These are phyloP conservation scores for Lithophane socia DNA, from an alignment of 2,888 invertebrate genomes.

Conservation along the genomic window DNA sequence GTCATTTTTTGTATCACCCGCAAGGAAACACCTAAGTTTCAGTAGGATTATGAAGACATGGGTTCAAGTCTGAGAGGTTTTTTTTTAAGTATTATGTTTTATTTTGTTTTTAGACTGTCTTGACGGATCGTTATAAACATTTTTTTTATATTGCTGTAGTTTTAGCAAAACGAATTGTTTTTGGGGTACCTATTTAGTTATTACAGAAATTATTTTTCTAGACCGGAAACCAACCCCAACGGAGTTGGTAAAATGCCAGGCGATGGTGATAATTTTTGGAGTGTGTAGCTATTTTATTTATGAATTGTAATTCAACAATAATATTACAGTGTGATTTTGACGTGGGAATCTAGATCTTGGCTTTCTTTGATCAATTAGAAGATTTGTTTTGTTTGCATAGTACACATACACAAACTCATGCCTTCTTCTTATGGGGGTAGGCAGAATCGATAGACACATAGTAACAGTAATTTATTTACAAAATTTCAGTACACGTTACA, in stretches of 20 bases:
- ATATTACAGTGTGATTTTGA: too few species aligned
- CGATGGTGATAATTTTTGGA: too few species aligned
- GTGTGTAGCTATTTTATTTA: not conserved
- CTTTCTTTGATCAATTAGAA: not conserved
- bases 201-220: not conserved
- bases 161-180: not conserved
- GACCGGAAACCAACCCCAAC: not conserved
- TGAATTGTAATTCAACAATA: not conserved
- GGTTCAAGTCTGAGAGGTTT: conserved; percentile 14
- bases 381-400: not conserved
- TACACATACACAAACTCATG: too few species aligned
- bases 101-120: conserved; percentile 16
- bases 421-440: too few species aligned
- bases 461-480: too few species aligned
- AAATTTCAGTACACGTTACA: too few species aligned
- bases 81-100: conserved; percentile 11
- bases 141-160: not conserved
- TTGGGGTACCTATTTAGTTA: not conserved
- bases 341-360: not conserved
- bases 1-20: conserved; percentile 45
- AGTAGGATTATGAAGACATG: conserved; percentile 17
- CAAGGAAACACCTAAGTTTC: conserved; percentile 36
- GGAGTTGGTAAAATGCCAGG: not conserved
- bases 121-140: conserved; percentile 13
- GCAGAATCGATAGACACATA: too few species aligned